Conservation (phyloP, 2,113 vertebrate species). For the Chascanopsetta lugubris region DNA sequence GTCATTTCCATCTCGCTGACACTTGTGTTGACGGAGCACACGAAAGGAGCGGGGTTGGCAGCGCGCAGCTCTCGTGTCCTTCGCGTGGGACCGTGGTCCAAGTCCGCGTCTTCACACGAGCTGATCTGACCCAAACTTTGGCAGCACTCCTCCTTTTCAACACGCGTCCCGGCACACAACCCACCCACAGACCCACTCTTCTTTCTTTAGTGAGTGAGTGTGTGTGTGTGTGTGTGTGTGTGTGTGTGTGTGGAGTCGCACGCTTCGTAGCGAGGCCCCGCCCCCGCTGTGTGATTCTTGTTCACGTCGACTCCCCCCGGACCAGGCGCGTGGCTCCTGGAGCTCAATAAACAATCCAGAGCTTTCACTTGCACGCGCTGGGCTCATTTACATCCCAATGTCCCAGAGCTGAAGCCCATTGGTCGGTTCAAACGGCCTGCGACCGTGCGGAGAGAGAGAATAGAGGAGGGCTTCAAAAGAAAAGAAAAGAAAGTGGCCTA, state of each 20-base stretch:
- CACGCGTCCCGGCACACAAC: constrained; percentile 82
- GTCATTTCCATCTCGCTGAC: constrained; percentile 77
- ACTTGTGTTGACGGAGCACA: constrained; percentile 28
- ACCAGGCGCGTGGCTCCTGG: constrained; percentile 89
- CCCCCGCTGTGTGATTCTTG: constrained; percentile 81
- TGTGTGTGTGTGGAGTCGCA: too few relatives aligned
- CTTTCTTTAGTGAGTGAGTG: too few relatives aligned
- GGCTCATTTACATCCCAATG: constrained; percentile 85
- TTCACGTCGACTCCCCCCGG: constrained; percentile 73
- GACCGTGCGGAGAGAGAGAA: constrained; percentile 74
- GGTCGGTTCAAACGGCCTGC: constrained; percentile 82
- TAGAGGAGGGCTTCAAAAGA: constrained; percentile 30
- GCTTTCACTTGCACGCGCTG: constrained; percentile 83
- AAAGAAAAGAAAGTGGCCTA: constrained; percentile 24
- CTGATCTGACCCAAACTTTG: constrained; percentile 85
- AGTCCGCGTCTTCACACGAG: constrained; percentile 78
- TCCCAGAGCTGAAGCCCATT: constrained; percentile 79
- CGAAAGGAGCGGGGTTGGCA: constrained; percentile 49
- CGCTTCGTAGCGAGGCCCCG: constrained; percentile 83
- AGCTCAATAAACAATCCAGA: constrained; percentile 84
- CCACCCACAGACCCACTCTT: constrained; percentile 69
- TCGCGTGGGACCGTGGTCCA: constrained; percentile 79
- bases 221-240: too few relatives aligned
- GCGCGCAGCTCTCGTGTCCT: constrained; percentile 80
- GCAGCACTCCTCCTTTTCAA: constrained; percentile 87